Percentiles rank a stretch among this genome's conserved stretches.
phyloP scores from a whole-genome alignment of 2,113 vertebrate genomes.

The Ciconia stormi region DNA sequence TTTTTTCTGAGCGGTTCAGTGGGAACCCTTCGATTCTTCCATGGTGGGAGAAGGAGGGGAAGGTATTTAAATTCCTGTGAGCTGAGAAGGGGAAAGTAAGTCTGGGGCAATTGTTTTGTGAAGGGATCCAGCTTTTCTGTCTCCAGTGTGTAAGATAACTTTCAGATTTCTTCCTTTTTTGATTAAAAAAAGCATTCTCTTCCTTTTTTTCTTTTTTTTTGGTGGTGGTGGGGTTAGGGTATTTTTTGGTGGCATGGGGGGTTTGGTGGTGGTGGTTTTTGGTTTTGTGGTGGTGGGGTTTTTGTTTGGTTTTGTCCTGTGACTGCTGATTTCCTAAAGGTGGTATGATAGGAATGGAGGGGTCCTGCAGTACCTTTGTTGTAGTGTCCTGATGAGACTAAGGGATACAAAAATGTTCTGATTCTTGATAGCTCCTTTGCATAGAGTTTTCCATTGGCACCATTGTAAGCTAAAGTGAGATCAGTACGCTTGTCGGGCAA shows the following conservation, averaged over 20 bases:
- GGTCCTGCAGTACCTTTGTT: not conserved
- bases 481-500: not conserved
- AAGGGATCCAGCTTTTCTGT: not conserved
- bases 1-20: not conserved
- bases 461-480: accelerated
- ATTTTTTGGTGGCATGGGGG: too few relatives aligned
- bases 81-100: not conserved
- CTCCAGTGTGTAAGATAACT: not conserved
- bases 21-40: not conserved
- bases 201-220: not conserved
- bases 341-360: not conserved
- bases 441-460: not conserved
- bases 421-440: not conserved
- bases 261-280: too few relatives aligned
- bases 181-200: not conserved
- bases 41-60: not conserved
- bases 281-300: too few relatives aligned
- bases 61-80: not conserved
- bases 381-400: not conserved
- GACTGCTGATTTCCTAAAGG: not conserved
- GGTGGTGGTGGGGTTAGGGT: too few relatives aligned
- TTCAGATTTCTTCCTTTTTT: not conserved
- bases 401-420: not conserved
- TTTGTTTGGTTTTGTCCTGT: not conserved
- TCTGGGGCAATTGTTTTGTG: not conserved